A percentile compares a stretch with the other conserved stretches of the same genome.
phyloP scores from a whole-genome alignment of 2,113 vertebrate genomes.

The Aplodontia rufa region DNA sequence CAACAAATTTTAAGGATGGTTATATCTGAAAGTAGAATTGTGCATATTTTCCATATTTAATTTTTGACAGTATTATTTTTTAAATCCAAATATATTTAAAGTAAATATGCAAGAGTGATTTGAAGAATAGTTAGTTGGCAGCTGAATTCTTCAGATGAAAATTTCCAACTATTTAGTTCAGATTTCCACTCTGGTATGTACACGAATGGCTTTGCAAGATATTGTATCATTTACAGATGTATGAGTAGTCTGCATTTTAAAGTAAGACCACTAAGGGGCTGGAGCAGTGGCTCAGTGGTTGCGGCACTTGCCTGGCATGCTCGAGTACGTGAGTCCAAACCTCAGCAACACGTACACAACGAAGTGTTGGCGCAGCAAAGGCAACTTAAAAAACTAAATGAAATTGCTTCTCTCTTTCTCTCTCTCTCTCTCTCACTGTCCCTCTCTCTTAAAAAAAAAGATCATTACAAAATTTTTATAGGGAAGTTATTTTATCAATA shows the following conservation, averaged over 20 bases:
- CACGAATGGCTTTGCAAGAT: not conserved
- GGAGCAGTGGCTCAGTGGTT: too few species aligned
- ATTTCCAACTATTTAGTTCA: not conserved
- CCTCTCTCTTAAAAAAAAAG: too few species aligned
- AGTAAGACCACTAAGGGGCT: not conserved
- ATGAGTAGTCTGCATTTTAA: not conserved
- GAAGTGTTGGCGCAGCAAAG: too few species aligned
- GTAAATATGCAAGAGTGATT: not conserved
- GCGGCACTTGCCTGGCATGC: too few species aligned
- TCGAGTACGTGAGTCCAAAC: too few species aligned
- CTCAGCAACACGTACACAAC: too few species aligned
- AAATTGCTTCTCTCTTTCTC: too few species aligned
- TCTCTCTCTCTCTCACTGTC: too few species aligned
- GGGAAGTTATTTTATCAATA: not conserved
- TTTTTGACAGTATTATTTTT: not conserved
- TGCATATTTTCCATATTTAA: not conserved
- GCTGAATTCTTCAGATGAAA: not conserved
- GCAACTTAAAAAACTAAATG: too few species aligned
- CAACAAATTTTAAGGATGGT: not conserved
- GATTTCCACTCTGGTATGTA: not conserved
- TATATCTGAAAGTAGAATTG: not conserved
- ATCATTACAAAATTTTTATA: not conserved
- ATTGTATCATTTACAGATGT: not conserved
- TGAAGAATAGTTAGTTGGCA: not conserved
- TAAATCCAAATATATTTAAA: not conserved